A percentile compares a stretch with the other conserved stretches of the same genome.
Evolutionary conservation across 2,888 invertebrate genomes (phyloP).

Genomic region (Resseliella maxima): DNA sequence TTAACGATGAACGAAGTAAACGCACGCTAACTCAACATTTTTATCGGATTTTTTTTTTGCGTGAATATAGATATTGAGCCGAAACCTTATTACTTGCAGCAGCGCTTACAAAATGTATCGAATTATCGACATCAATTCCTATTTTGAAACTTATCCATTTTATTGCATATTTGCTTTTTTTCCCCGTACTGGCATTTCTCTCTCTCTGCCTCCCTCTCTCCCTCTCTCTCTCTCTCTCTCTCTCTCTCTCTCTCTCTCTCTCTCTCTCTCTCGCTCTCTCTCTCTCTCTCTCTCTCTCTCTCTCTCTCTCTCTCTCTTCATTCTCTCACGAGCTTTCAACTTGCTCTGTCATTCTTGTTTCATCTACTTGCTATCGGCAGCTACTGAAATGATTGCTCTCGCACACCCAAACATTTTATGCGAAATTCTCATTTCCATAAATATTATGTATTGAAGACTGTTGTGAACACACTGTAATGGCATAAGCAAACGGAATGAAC

Average conservation of each 20-base stretch:
- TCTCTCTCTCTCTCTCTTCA: no score
- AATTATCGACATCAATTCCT: slow-evolving; percentile 48
- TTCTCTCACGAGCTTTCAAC: no score
- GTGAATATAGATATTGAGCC: background rate
- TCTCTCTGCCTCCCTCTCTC: background rate
- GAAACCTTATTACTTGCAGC: slow-evolving; percentile 30
- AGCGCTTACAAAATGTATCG: slow-evolving; percentile 1
- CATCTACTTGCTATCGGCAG: background rate
- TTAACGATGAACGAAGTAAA: background rate
- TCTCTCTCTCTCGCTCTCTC: background rate
- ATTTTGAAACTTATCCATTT: slow-evolving; percentile 49
- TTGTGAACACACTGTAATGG: background rate
- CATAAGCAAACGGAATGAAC: background rate
- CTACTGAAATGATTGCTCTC: background rate
- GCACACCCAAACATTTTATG: slow-evolving; percentile 17
- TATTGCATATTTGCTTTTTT: slow-evolving; percentile 49
- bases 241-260: background rate
- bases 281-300: no score
- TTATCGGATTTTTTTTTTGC: background rate
- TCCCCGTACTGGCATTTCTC: background rate
- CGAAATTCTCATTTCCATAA: slow-evolving; percentile 24
- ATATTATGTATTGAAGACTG: slow-evolving; percentile 6
- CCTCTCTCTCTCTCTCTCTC: no score
- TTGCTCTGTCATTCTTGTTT: background rate
- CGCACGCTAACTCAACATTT: background rate